Evolutionary conservation across 2,113 vertebrate genomes (phyloP).

Genomic region (Hemiprocne comata): DNA sequence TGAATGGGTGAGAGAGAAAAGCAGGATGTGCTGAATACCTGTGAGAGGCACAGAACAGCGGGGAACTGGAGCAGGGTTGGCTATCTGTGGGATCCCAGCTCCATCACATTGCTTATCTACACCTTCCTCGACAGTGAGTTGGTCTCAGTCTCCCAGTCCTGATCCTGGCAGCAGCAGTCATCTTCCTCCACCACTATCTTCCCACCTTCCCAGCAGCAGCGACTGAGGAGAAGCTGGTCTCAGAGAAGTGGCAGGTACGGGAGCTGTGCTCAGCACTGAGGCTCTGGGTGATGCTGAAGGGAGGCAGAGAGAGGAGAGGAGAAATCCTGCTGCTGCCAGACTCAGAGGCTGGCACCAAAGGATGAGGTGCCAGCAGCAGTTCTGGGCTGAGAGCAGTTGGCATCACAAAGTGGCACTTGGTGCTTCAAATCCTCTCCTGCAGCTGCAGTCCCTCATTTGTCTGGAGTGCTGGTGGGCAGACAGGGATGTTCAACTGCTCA

Average conservation of each 20-base stretch:
- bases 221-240: neutral
- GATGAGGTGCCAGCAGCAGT: neutral
- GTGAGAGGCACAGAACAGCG: neutral
- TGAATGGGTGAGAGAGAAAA: neutral
- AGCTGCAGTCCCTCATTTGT: neutral
- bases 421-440: neutral
- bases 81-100: neutral
- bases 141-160: neutral
- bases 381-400: neutral
- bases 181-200: neutral
- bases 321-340: neutral
- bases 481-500: neutral
- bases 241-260: neutral
- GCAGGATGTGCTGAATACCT: neutral
- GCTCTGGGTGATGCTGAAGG: neutral
- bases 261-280: neutral
- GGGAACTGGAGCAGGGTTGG: neutral
- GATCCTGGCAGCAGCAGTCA: neutral
- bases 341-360: neutral
- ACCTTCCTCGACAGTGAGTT: neutral
- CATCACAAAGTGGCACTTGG: rapidly evolving
- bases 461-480: neutral
- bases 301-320: neutral
- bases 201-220: neutral
- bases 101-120: neutral